A percentile compares a stretch with the other conserved stretches of the same genome.
These are phyloP conservation scores for Oxytorus armatus DNA, from an alignment of 2,888 invertebrate species.

Conservation along the genomic window DNA sequence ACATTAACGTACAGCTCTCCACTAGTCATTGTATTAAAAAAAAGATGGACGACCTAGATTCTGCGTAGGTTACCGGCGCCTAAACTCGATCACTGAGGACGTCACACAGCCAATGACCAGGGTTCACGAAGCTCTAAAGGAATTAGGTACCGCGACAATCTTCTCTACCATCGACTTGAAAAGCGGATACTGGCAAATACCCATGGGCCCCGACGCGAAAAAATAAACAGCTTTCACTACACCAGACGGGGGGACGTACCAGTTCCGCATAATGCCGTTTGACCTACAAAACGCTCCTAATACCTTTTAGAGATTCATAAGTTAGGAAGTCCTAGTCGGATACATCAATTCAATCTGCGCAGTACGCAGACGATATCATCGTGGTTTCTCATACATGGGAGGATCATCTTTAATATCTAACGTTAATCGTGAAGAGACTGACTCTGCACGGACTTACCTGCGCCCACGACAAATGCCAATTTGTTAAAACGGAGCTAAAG, in stretches of 20 bases:
- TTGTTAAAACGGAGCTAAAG: neutral
- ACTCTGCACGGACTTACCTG: neutral
- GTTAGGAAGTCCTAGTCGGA: conserved; percentile 66
- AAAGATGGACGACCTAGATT: neutral
- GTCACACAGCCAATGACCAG: too few relatives aligned
- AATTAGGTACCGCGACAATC: conserved; percentile 70
- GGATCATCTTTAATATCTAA: conserved; percentile 56
- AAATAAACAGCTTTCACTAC: conserved; percentile 73
- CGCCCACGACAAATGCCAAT: conserved; percentile 14
- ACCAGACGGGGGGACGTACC: conserved; percentile 72
- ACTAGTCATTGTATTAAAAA: neutral
- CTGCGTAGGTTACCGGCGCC: conserved; percentile 53
- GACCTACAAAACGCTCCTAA: conserved; percentile 72
- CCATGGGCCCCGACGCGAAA: conserved; percentile 64
- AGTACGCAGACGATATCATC: conserved; percentile 75
- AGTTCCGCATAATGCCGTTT: conserved; percentile 74
- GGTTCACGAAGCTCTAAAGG: conserved; percentile 70
- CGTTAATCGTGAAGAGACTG: neutral
- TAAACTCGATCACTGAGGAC: conserved; percentile 68
- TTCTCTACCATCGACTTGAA: conserved; percentile 74
- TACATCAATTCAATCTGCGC: conserved; percentile 63
- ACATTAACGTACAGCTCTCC: neutral
- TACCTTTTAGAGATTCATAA: conserved; percentile 71
- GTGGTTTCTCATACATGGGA: conserved; percentile 60
- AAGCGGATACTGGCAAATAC: conserved; percentile 77